These are phyloP conservation scores for Acrossocheilus fasciatus DNA, from an alignment of 2,797 vertebrate species.

Conservation along the genomic window DNA sequence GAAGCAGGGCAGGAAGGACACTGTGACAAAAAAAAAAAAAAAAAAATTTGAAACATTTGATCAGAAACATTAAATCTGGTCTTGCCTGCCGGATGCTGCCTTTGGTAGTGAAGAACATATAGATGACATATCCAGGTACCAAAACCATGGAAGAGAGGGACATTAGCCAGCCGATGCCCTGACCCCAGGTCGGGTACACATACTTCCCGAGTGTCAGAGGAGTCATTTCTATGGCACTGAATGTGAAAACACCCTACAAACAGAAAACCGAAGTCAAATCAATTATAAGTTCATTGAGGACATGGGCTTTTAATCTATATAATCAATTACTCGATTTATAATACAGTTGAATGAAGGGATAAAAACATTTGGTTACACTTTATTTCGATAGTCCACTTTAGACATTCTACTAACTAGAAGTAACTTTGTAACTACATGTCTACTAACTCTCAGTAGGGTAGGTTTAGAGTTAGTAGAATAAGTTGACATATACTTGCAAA, in stretches of 20 bases:
- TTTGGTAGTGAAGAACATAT: slow-evolving; percentile 80
- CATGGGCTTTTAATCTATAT: neutral
- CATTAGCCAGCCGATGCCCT: slow-evolving; percentile 90
- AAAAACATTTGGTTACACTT: neutral
- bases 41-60: neutral
- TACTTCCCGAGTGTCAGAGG: slow-evolving; percentile 89
- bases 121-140: slow-evolving; percentile 87
- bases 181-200: slow-evolving; percentile 87
- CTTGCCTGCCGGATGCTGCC: slow-evolving; percentile 82
- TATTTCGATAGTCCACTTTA: no score
- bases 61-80: neutral
- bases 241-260: slow-evolving; percentile 87
- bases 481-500: no score
- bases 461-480: no score
- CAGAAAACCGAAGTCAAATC: slow-evolving; percentile 36
- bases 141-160: slow-evolving; percentile 90
- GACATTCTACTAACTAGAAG: no score
- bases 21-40: neutral
- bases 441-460: no score
- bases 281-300: neutral
- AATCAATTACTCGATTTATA: neutral
- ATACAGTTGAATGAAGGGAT: neutral
- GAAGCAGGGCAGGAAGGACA: neutral
- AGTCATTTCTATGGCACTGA: slow-evolving; percentile 92
- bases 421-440: no score